phyloP scores from a whole-genome alignment of 2,888 invertebrate genomes.

The Fragum sueziense region DNA sequence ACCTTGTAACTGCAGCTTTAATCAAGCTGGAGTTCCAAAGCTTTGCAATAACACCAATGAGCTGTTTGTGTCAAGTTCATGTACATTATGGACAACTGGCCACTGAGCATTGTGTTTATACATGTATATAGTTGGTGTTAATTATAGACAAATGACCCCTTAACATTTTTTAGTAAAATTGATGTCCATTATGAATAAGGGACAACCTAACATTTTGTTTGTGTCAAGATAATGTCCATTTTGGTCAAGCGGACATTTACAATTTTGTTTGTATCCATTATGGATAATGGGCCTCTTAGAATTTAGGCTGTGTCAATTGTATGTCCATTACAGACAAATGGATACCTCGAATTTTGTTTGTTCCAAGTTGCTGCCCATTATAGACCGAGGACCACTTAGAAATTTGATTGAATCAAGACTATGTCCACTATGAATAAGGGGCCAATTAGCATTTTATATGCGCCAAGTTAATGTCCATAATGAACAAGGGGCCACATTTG shows the following conservation, averaged over 20 bases:
- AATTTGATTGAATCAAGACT: too few species aligned
- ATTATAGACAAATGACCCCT: background rate
- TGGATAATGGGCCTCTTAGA: too few species aligned
- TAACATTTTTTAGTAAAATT: background rate
- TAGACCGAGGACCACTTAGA: too few species aligned
- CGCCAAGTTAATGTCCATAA: too few species aligned
- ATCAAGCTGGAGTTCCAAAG: constrained; percentile 97
- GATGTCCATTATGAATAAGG: background rate
- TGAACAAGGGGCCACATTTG: too few species aligned
- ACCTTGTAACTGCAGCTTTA: constrained; percentile 95
- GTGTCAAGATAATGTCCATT: background rate
- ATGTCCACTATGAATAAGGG: too few species aligned
- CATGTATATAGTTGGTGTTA: background rate
- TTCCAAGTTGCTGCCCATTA: too few species aligned
- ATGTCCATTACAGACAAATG: too few species aligned
- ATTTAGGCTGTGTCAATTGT: background rate
- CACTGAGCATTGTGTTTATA: background rate
- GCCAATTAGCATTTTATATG: too few species aligned
- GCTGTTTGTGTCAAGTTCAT: background rate
- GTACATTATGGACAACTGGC: background rate
- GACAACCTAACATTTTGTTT: background rate
- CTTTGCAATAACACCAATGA: constrained; percentile 86
- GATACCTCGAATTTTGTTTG: too few species aligned
- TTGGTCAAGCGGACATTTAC: constrained; percentile 91
- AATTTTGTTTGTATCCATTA: too few species aligned